These are phyloP conservation scores for Rhabdomys pumilio DNA, from an alignment of 2,797 vertebrate species.

Conservation along the genomic window DNA sequence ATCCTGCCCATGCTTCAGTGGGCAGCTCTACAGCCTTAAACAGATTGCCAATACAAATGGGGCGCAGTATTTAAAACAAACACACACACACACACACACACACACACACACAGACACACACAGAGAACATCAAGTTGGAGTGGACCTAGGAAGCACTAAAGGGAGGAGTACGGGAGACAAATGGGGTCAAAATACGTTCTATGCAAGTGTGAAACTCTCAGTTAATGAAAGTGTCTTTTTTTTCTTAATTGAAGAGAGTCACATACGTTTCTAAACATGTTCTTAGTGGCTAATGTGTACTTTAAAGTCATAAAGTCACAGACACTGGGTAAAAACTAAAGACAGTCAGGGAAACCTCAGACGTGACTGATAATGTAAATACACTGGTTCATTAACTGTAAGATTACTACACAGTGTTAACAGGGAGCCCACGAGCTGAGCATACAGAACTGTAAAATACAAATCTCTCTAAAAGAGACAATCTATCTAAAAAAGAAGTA, in stretches of 20 bases:
- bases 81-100: not conserved
- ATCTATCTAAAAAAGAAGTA: not conserved
- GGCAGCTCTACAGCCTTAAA: not conserved
- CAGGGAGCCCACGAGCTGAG: not conserved
- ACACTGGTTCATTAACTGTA: not conserved
- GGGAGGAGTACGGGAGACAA: not conserved
- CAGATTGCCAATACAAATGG: not conserved
- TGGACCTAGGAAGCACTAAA: not conserved
- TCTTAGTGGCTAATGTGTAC: not conserved
- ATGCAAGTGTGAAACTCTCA: not conserved
- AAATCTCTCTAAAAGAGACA: constrained; percentile 26
- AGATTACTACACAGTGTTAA: not conserved
- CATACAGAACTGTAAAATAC: not conserved
- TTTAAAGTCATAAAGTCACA: constrained; percentile 63
- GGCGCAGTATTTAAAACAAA: not conserved
- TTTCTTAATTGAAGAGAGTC: not conserved
- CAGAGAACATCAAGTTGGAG: not conserved
- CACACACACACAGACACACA: not conserved
- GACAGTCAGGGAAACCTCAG: not conserved
- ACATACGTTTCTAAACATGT: not conserved
- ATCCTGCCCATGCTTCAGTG: not conserved
- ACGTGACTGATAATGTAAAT: not conserved
- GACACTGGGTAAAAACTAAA: not conserved
- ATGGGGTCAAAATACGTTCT: not conserved
- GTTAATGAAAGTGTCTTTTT: not conserved